These are phyloP conservation scores for Zoanthus sociatus DNA, from an alignment of 92 coral and sea anemone genomes.

Conservation along the genomic window DNA sequence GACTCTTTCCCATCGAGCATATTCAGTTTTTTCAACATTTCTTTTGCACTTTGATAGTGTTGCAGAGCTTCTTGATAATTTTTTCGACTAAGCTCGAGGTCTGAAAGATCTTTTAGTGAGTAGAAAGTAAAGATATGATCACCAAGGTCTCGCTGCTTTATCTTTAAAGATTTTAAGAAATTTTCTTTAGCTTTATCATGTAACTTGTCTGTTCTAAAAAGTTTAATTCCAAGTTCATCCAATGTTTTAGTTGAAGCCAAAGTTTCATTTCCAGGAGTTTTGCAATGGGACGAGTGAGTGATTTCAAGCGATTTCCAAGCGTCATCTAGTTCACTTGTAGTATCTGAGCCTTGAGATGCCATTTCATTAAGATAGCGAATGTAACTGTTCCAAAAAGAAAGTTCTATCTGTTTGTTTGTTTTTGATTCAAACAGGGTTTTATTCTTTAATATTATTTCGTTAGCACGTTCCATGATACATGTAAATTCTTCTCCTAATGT, in stretches of 20 bases:
- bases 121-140: constrained; percentile 52
- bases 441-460: too few species aligned
- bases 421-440: too few species aligned
- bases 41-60: constrained; percentile 29
- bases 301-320: neutral
- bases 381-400: too few species aligned
- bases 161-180: neutral
- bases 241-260: neutral
- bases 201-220: neutral
- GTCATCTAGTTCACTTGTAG: neutral
- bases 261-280: neutral
- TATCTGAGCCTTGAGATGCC: neutral
- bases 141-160: constrained; percentile 17
- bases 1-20: constrained; percentile 36
- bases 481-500: too few species aligned
- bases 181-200: neutral
- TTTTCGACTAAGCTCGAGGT: neutral
- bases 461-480: too few species aligned
- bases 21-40: neutral
- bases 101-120: constrained; percentile 35
- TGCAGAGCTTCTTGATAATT: neutral
- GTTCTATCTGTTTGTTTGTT: too few species aligned
- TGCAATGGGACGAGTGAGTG: neutral
- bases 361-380: too few species aligned
- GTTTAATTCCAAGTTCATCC: neutral